Percentiles rank a stretch among this genome's conserved stretches.
These are phyloP conservation scores for Melinaea menophilus DNA, from an alignment of 2,888 invertebrate genomes.

Conservation along the genomic window DNA sequence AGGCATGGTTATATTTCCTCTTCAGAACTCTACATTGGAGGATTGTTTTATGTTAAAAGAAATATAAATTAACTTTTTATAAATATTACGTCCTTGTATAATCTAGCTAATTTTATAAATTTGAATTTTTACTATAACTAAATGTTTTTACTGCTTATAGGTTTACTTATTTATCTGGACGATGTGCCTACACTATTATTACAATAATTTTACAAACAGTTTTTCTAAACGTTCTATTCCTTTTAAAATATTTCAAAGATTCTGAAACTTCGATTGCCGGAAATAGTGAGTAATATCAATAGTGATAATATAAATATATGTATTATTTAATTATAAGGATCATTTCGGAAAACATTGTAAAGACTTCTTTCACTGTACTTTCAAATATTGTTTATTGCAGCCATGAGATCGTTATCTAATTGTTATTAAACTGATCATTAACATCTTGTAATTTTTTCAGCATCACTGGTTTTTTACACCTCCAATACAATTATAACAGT, in stretches of 20 bases:
- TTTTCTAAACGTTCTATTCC: conserved; percentile 32
- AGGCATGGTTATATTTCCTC: too few species aligned
- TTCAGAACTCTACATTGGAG: too few species aligned
- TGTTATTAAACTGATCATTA: not conserved
- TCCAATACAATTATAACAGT: conserved; percentile 43
- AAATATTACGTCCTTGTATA: not conserved
- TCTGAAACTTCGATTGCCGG: conserved; percentile 40
- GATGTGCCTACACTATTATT: conserved; percentile 43
- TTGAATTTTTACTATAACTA: not conserved
- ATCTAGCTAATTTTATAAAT: not conserved
- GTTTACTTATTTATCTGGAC: conserved; percentile 47
- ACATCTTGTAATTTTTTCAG: conserved; percentile 39
- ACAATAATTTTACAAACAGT: conserved; percentile 41
- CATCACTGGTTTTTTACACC: conserved; percentile 44
- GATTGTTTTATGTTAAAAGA: not conserved
- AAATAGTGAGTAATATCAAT: conserved; percentile 42
- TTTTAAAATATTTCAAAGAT: conserved; percentile 41
- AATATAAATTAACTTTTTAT: not conserved
- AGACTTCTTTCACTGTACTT: not conserved
- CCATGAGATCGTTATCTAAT: too few species aligned
- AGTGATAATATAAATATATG: not conserved
- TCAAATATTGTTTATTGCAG: not conserved
- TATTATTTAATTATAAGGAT: not conserved
- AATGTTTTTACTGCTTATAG: conserved; percentile 35
- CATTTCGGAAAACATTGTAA: not conserved